phyloP scores from a whole-genome alignment of 1,140 invertebrate genomes.

The Scaptomyza graminum region DNA sequence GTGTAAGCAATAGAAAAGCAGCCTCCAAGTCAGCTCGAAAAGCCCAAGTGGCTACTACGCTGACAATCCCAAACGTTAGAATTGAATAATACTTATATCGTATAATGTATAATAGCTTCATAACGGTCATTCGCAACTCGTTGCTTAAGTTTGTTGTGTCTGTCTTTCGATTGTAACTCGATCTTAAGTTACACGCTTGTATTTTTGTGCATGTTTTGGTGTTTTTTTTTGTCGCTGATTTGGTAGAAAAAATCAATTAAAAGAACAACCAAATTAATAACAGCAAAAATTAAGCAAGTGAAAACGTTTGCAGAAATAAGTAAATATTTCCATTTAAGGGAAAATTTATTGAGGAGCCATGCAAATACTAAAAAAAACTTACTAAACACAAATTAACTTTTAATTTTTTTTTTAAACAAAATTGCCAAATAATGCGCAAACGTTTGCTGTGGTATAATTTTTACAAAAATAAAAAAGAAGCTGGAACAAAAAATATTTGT shows the following conservation, averaged over 20 bases:
- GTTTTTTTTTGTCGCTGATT: slow-evolving; percentile 11
- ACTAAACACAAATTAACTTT: not conserved
- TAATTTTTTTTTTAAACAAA: not conserved
- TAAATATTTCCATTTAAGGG: not conserved
- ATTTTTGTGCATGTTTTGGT: slow-evolving; percentile 13
- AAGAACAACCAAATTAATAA: not conserved
- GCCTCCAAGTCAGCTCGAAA: not conserved
- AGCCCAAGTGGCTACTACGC: not conserved
- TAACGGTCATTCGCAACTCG: not conserved
- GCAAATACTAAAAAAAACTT: slow-evolving; percentile 5
- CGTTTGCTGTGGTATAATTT: too few species aligned
- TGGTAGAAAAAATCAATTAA: slow-evolving; percentile 1
- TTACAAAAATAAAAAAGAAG: too few species aligned
- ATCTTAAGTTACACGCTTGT: slow-evolving; percentile 51
- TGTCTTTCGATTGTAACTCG: slow-evolving; percentile 40
- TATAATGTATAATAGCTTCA: not conserved
- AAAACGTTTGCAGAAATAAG: slow-evolving; percentile 25
- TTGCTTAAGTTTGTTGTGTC: slow-evolving; percentile 2
- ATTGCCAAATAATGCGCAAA: too few species aligned
- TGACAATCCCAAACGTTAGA: slow-evolving; percentile 2
- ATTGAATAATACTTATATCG: not conserved
- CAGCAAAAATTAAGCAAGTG: slow-evolving; percentile 1
- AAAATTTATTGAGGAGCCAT: not conserved
- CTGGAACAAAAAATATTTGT: too few species aligned
- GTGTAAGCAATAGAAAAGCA: not conserved